A percentile compares a stretch with the other conserved stretches of the same genome.
phyloP scores from a whole-genome alignment of 2,888 invertebrate genomes.

The Pycnomerus fuliginosus region DNA sequence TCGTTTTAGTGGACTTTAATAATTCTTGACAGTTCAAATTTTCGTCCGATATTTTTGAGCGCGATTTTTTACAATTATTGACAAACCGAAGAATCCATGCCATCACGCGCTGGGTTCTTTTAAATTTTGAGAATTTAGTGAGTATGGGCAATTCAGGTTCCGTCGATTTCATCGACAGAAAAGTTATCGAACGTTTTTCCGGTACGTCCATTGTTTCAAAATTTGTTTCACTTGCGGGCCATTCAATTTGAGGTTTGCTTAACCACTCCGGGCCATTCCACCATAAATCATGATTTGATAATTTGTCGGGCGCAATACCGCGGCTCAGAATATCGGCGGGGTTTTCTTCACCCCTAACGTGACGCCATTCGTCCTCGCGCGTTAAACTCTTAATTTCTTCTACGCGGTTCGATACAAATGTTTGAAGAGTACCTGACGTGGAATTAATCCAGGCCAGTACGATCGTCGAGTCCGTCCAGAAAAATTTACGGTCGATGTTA shows the following conservation, averaged over 20 bases:
- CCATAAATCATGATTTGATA: background rate
- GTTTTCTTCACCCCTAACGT: background rate
- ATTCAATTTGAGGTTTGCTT: background rate
- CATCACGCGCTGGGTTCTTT: background rate
- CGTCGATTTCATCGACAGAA: background rate
- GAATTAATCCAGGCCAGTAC: background rate
- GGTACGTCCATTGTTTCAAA: background rate
- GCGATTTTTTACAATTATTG: background rate
- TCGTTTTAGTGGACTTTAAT: background rate
- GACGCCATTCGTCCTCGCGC: constrained; percentile 1
- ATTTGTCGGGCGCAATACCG: background rate
- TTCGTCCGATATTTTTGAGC: background rate
- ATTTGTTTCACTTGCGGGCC: background rate
- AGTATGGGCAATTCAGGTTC: background rate
- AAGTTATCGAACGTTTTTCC: background rate
- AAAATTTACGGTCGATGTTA: no score
- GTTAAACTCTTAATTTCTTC: background rate
- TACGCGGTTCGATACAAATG: background rate
- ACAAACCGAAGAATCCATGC: constrained; percentile 7
- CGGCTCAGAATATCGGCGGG: background rate
- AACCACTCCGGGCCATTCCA: background rate
- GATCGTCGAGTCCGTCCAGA: background rate
- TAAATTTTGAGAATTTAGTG: constrained; percentile 5
- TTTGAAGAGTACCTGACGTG: background rate
- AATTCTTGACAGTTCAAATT: constrained; percentile 1